Percentiles rank a stretch among this genome's conserved stretches.
Evolutionary conservation across 1,140 invertebrate genomes (phyloP).

Genomic region (Venustaconcha ellipsiformis): DNA sequence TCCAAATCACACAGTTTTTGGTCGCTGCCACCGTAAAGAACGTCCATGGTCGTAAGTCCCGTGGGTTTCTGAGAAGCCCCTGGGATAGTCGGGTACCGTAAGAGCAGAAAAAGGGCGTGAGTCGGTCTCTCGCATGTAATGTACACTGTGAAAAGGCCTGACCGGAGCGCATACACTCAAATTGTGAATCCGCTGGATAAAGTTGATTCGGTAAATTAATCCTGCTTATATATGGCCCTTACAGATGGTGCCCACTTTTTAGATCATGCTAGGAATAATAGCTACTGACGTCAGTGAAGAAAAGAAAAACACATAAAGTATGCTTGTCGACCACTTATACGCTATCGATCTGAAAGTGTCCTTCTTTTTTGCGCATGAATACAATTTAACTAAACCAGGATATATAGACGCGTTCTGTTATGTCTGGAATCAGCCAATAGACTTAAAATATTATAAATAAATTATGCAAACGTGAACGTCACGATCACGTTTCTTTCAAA

Average conservation of each 20-base stretch:
- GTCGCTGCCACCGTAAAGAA: slow-evolving; percentile 59
- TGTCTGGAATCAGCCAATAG: slow-evolving; percentile 17
- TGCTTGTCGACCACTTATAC: neutral
- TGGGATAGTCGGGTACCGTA: slow-evolving; percentile 48
- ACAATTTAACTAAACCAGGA: slow-evolving; percentile 17
- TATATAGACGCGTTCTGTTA: slow-evolving; percentile 25
- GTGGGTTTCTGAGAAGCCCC: slow-evolving; percentile 48
- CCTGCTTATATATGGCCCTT: too few relatives aligned
- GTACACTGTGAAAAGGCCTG: slow-evolving; percentile 7
- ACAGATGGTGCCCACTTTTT: too few relatives aligned
- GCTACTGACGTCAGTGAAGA: neutral
- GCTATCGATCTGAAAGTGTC: neutral
- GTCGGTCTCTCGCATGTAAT: too few relatives aligned
- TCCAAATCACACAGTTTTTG: slow-evolving; percentile 58
- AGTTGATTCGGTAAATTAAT: too few relatives aligned
- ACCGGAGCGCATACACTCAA: too few relatives aligned
- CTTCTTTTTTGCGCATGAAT: slow-evolving; percentile 19
- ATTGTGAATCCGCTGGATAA: neutral
- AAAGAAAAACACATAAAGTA: slow-evolving; percentile 1
- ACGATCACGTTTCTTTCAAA: slow-evolving; percentile 9
- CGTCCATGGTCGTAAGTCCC: slow-evolving; percentile 62
- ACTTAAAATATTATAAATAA: slow-evolving; percentile 12
- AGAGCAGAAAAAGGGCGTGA: slow-evolving; percentile 1
- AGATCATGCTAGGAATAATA: too few relatives aligned
- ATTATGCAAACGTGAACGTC: slow-evolving; percentile 32